Percentiles rank a stretch among this genome's conserved stretches.
Evolutionary conservation across 2,113 vertebrate species (phyloP).

Genomic region (Amblyopsis rosae): DNA sequence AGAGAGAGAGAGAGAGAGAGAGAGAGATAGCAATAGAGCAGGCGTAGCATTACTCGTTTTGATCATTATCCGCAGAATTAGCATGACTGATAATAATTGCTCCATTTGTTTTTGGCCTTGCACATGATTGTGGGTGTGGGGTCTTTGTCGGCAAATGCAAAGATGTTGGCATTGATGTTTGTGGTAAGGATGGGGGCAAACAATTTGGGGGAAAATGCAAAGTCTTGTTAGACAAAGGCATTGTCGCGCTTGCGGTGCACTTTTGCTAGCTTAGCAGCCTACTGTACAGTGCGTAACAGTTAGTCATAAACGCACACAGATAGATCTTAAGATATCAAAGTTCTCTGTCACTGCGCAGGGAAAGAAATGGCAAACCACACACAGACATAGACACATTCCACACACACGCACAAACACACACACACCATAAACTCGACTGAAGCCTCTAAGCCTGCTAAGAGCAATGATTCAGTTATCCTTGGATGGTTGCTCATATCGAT

Average conservation of each 20-base stretch:
- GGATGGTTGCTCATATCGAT: constrained; percentile 80
- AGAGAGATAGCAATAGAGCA: constrained; percentile 41
- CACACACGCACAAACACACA: constrained; percentile 34
- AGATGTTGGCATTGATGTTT: constrained; percentile 68
- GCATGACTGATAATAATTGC: constrained; percentile 76
- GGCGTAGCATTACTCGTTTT: constrained; percentile 66
- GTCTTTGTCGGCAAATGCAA: constrained; percentile 64
- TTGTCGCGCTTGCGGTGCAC: no score
- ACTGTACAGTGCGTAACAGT: no score
- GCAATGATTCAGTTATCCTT: constrained; percentile 77
- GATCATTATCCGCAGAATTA: constrained; percentile 79
- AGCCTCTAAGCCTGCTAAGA: constrained; percentile 56
- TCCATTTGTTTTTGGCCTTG: constrained; percentile 71
- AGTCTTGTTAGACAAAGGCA: no score
- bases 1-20: constrained; percentile 51
- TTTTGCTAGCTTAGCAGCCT: no score
- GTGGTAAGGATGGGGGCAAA: background rate
- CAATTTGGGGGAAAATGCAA: no score
- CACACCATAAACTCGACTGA: constrained; percentile 41
- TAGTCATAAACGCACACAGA: no score
- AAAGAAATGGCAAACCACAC: constrained; percentile 29
- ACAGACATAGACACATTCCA: background rate
- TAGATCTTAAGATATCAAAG: no score
- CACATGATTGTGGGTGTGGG: constrained; percentile 64
- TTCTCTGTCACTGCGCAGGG: constrained; percentile 1